A percentile compares a stretch with the other conserved stretches of the same genome.
Conservation (phyloP, 2,797 vertebrate genomes). For the Stomatorhinus walkeri region DNA sequence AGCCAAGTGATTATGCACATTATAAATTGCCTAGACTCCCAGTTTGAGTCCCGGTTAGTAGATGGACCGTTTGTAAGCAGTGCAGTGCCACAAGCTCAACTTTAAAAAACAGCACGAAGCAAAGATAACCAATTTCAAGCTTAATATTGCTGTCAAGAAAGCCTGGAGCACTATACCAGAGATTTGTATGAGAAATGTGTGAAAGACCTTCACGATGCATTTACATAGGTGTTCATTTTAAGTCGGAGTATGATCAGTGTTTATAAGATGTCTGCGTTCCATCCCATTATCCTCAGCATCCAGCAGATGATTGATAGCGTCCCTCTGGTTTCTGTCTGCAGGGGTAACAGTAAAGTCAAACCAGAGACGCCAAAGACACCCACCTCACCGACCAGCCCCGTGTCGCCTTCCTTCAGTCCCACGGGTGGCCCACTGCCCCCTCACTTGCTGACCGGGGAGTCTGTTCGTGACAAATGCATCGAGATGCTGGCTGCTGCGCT, state of each 20-base stretch:
- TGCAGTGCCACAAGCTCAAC: background rate
- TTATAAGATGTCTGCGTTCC: background rate
- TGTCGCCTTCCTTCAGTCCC: constrained; percentile 64
- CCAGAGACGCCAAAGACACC: constrained; percentile 65
- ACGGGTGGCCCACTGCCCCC: constrained; percentile 62
- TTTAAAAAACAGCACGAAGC: background rate
- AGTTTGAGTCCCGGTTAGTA: background rate
- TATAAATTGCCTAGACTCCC: background rate
- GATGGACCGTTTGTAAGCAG: background rate
- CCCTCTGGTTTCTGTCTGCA: constrained; percentile 28
- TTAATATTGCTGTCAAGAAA: background rate
- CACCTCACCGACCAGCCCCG: constrained; percentile 73
- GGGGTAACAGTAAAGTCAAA: constrained; percentile 65
- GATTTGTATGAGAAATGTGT: background rate
- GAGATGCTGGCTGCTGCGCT: constrained; percentile 84
- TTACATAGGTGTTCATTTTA: background rate
- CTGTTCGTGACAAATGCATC: constrained; percentile 89
- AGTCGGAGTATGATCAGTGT: background rate
- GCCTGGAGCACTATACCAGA: background rate
- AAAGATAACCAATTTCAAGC: background rate
- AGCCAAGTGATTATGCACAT: background rate
- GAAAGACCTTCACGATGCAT: background rate
- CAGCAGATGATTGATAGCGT: background rate
- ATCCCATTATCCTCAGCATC: background rate
- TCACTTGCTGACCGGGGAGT: constrained; percentile 76